Evolutionary conservation across 1,140 invertebrate species (phyloP), one percentile per base, ranked within the genome.

Genomic region (Geopemphigus sp.): DNA sequence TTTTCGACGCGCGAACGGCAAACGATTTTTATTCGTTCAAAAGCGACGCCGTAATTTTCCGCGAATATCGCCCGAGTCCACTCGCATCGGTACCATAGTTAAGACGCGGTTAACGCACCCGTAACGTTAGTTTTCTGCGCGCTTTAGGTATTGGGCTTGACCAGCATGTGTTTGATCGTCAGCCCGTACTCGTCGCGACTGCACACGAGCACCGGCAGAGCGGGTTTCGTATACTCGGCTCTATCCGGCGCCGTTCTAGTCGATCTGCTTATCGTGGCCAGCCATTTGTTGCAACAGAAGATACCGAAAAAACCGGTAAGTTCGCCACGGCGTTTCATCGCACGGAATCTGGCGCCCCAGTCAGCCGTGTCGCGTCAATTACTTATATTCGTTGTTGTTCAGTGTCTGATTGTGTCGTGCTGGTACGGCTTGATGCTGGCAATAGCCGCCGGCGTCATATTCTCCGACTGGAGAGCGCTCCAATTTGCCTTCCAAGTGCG

Each of bases 171-270:
- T 15, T 83, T 90, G 24, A 86, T 88, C 17, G 87, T 88, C 10
- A 87, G 89, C 81, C 89, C 89, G 0, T 86, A 88, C 26, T 87
- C 89, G 80, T 83, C 86, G 76, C 84, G 84, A 57, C 82, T 85
- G 80, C 82, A 86, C 81, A 86, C 84, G 29, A 88, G 87, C 68
- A 84, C 89, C 47, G 86, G 88, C 82, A 87, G 89, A 81, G 85
- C 88, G 1, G 88, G 87, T 5, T 83, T 90, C 12, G 88, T 90
- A 82, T 89, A 89, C 83, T 86, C 88, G 29, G 85, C 88, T 4
- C 86, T 88, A 72, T 86, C 85, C 15, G 88, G 89, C 64, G 91
- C 88, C 83, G 88, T 92, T 80, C 86, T 92, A 74, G 90, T 92
- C 83, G 91, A 90, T 80, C 83, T 86, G 0, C 84, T 91, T 3